Conservation (phyloP, 2,797 vertebrate genomes). For the Eutrigla gurnardus region DNA sequence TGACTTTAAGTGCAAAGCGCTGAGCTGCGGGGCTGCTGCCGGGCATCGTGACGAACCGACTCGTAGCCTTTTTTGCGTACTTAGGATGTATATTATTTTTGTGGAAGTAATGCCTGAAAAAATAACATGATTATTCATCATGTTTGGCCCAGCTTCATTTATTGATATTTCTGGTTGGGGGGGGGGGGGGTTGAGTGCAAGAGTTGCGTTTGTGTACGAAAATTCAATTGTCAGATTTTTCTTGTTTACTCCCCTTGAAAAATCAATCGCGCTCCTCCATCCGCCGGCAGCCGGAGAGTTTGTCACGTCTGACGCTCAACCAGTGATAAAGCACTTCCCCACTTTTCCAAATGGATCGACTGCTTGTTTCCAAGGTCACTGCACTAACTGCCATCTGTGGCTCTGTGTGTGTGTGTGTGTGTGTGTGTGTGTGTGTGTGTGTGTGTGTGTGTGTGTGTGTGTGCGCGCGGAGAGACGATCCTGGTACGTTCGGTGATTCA, state of each 20-base stretch:
- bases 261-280: conserved; percentile 74
- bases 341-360: conserved; percentile 65
- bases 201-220: conserved; percentile 47
- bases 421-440: conserved; percentile 30
- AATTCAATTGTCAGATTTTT: conserved; percentile 58
- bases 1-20: conserved; percentile 25
- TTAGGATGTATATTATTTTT: not conserved
- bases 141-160: conserved; percentile 28
- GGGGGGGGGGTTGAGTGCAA: conserved; percentile 18
- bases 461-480: not conserved
- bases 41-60: not conserved
- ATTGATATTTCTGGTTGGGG: conserved; percentile 44
- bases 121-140: not conserved
- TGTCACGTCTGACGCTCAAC: conserved; percentile 58
- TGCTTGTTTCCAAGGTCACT: conserved; percentile 74
- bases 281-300: conserved; percentile 52
- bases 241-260: conserved; percentile 60
- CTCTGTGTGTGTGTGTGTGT: conserved; percentile 25
- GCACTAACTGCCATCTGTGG: conserved; percentile 56
- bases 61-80: not conserved
- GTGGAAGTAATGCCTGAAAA: not conserved
- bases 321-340: conserved; percentile 73
- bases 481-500: not conserved
- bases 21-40: conserved; percentile 14
- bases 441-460: conserved; percentile 26